Evolutionary conservation across 2,888 invertebrate species (phyloP), one percentile per base, ranked within the genome.

Genomic region (Cyrtodaria siliqua): DNA sequence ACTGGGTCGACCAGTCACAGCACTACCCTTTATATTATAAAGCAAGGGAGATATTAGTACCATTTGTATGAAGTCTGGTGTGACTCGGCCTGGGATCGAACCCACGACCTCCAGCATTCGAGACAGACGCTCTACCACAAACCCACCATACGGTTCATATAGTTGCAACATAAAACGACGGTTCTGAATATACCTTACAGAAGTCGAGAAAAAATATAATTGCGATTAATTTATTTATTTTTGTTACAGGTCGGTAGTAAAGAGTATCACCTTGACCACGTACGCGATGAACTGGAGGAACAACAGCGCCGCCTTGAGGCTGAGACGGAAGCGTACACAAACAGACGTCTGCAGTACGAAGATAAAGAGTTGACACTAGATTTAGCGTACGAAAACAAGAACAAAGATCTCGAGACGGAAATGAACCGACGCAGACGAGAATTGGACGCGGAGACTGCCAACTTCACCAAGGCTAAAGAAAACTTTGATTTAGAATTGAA

Each of bases 401-500:
- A 75, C 42, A 77, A 80, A 27, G 85, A 82, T 9, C 69, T 84
- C 9, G 87, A 88, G 33, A 69, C 44, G 16, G 67, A 69, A 6
- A 55, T 85, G 24, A 64, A 69, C n/a, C 53, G 72, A 42, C 62
- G 80, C 23, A 83, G 83, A 64, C 53, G 59, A 1, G 83, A 86
- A 16, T 62, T 89, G 18, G 76, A 85, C 4, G 64, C 40, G 26
- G 83, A 88, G 27, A 59, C 68, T 55, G 83, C 82, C 4, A 76
- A 78, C 16, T 79, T 90, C 59, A 80, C 78, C 29, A 80, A 66
- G 42, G 88, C 90, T 9, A 86, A 85, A 57, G 86, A 87, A 12
- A 83, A 75, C 23, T 90, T 91, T 67, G 84, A 87, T 12, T 61
- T 80, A 6, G 91, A 91, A 67, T 68, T 91, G 24, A 85, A 84